Percentiles rank a stretch among this genome's conserved stretches.
These are phyloP conservation scores for Hylaea fasciaria DNA, from an alignment of 2,888 invertebrate genomes.

Conservation along the genomic window DNA sequence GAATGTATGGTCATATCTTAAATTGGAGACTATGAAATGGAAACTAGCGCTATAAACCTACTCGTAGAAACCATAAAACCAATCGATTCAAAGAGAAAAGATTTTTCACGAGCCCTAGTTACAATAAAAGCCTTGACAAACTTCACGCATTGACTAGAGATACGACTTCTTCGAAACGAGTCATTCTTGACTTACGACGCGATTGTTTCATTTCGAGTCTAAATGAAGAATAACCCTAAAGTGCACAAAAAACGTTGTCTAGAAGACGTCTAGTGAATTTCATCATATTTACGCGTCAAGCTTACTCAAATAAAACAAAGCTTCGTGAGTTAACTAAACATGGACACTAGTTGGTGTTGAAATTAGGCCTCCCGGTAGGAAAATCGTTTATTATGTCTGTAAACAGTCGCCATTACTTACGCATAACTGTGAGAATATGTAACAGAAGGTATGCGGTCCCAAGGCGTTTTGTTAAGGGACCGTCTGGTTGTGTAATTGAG, in stretches of 20 bases:
- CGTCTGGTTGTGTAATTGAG: conserved; percentile 31
- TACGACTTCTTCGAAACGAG: neutral
- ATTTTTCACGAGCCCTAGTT: too few relatives aligned
- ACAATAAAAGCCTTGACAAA: too few relatives aligned
- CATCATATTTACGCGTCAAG: neutral
- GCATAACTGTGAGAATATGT: conserved; percentile 49
- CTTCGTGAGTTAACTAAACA: conserved; percentile 1
- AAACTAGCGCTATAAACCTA: too few relatives aligned
- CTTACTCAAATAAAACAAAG: conserved; percentile 2
- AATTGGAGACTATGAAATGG: too few relatives aligned
- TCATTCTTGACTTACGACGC: neutral
- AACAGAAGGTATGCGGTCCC: conserved; percentile 42
- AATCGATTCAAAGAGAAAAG: too few relatives aligned
- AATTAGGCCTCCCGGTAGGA: conserved; percentile 25
- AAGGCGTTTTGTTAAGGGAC: conserved; percentile 38
- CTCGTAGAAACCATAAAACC: too few relatives aligned
- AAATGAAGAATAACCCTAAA: neutral
- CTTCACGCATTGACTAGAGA: too few relatives aligned
- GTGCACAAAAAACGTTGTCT: neutral
- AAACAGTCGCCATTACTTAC: conserved; percentile 37
- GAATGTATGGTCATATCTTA: too few relatives aligned
- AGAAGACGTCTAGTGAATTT: neutral
- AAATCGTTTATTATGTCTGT: conserved; percentile 18
- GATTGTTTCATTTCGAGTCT: neutral
- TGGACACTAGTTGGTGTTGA: conserved; percentile 17